These are phyloP conservation scores for Eupsittula cactorum DNA, from an alignment of 2,113 vertebrate genomes.

Conservation along the genomic window DNA sequence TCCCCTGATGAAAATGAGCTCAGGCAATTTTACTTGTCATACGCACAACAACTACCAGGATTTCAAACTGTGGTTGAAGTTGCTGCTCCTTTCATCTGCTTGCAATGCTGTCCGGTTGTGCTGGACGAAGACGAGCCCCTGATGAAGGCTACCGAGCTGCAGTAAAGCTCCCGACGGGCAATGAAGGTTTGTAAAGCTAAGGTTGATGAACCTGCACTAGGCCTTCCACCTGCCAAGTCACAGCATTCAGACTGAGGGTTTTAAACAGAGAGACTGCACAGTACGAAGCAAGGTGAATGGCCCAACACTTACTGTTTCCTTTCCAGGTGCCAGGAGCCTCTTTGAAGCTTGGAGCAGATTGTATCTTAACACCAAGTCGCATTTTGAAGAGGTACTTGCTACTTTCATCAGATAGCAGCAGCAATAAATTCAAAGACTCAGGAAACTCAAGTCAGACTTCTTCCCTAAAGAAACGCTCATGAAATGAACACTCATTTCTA, in stretches of 20 bases:
- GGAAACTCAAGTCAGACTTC: not conserved
- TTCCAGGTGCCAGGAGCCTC: not conserved
- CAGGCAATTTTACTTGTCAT: not conserved
- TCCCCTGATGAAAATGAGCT: not conserved
- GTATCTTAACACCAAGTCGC: not conserved
- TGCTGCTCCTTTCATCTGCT: not conserved
- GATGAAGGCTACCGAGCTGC: not conserved
- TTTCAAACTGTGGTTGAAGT: not conserved
- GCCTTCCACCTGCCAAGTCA: not conserved
- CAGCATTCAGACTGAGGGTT: rapidly evolving
- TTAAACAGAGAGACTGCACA: not conserved
- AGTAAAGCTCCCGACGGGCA: rapidly evolving
- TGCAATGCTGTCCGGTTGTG: rapidly evolving
- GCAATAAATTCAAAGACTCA: not conserved
- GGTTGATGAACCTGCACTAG: not conserved
- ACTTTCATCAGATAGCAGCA: not conserved
- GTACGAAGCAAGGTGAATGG: not conserved
- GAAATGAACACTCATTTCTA: not conserved
- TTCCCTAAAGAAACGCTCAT: not conserved
- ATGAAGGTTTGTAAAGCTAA: not conserved
- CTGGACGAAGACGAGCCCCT: not conserved
- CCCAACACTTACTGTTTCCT: not conserved
- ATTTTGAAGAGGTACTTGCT: not conserved
- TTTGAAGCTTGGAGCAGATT: not conserved
- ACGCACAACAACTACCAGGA: rapidly evolving